Percentiles rank a stretch among this genome's conserved stretches.
phyloP scores from a whole-genome alignment of 2,888 invertebrate species.

The Dryomyza anilis region DNA sequence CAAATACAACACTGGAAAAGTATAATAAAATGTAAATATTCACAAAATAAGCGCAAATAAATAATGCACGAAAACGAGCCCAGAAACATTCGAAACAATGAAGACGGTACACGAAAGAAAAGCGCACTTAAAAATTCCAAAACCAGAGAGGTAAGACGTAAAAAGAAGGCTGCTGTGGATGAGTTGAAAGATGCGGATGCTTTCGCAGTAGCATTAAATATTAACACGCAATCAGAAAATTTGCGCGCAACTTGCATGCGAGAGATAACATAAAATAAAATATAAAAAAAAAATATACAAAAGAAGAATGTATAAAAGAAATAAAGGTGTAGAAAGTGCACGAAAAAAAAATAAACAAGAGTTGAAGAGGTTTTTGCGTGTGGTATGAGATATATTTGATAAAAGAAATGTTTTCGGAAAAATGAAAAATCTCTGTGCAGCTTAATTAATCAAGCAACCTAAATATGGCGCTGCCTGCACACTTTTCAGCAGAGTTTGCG shows the following conservation, averaged over 20 bases:
- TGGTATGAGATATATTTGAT: too few species aligned
- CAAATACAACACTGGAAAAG: background rate
- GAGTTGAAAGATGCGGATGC: background rate
- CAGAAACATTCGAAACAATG: background rate
- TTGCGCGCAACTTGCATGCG: conserved; percentile 18
- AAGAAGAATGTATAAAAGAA: too few species aligned
- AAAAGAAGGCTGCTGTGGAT: conserved; percentile 1
- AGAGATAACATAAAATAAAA: background rate
- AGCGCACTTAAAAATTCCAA: conserved; percentile 23
- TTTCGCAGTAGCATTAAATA: conserved; percentile 31
- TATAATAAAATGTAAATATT: conserved; percentile 16
- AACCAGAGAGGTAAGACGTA: too few species aligned
- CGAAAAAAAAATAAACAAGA: too few species aligned
- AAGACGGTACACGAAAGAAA: background rate
- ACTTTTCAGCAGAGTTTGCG: too few species aligned
- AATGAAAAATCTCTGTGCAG: too few species aligned
- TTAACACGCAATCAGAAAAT: conserved; percentile 35
- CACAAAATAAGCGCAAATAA: conserved; percentile 7
- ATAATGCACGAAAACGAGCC: background rate
- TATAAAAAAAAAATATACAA: too few species aligned
- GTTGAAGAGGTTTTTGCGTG: conserved; percentile 13
- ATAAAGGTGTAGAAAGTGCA: too few species aligned
- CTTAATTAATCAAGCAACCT: too few species aligned
- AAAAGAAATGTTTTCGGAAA: too few species aligned
- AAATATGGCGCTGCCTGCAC: too few species aligned